Conservation (phyloP, 2,888 invertebrate species). For the Phytoseiulus persimilis region DNA sequence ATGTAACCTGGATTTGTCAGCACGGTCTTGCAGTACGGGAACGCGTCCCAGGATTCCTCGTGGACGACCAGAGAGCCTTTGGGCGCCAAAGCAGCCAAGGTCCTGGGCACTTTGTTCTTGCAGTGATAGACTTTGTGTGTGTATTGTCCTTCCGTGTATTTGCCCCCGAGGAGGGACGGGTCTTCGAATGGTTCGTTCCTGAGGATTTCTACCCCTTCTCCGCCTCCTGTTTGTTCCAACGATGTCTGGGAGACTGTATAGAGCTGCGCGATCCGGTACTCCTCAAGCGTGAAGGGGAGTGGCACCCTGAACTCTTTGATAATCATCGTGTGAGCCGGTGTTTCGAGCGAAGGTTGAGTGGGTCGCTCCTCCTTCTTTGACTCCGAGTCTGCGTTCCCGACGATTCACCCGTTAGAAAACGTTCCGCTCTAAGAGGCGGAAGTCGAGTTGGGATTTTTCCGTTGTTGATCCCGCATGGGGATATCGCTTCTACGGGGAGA, state of each 20-base stretch:
- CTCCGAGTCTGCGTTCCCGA: too few relatives aligned
- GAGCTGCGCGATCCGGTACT: conserved; percentile 99
- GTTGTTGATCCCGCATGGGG: too few relatives aligned
- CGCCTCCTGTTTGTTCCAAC: conserved; percentile 64
- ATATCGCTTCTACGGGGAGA: too few relatives aligned
- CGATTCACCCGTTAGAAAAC: too few relatives aligned
- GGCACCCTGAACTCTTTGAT: conserved; percentile 65
- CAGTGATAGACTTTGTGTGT: conserved; percentile 99
- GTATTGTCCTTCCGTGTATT: conserved; percentile 89
- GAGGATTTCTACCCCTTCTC: conserved; percentile 68
- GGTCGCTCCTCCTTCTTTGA: too few relatives aligned
- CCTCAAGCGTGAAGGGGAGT: conserved; percentile 39
- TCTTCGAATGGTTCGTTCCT: conserved; percentile 95
- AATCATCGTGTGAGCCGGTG: too few relatives aligned
- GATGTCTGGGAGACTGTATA: conserved; percentile 82
- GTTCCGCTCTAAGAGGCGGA: too few relatives aligned
- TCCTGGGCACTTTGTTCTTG: conserved; percentile 81
- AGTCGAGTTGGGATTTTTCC: too few relatives aligned
- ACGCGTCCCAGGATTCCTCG: conserved; percentile 99
- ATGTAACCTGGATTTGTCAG: conserved; percentile 50
- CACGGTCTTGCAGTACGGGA: conserved; percentile 90
- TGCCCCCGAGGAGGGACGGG: conserved; percentile 74
- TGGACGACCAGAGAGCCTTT: conserved; percentile 92
- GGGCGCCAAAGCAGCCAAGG: conserved; percentile 83
- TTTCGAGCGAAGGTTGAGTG: too few relatives aligned